Evolutionary conservation across 2,113 vertebrate genomes (phyloP).

Genomic region (Ailurus styani): DNA sequence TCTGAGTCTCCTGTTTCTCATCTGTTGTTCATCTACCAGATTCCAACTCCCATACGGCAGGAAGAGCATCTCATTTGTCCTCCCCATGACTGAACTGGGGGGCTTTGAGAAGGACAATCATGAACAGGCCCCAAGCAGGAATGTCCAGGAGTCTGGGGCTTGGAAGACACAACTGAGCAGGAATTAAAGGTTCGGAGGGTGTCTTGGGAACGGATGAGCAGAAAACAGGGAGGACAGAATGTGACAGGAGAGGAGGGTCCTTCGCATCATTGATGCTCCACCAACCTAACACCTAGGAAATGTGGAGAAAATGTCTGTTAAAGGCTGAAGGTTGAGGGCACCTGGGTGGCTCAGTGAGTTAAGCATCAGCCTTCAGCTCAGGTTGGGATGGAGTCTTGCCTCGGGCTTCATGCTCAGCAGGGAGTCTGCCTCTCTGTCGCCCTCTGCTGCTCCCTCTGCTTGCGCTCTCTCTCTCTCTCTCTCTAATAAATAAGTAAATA

Average conservation of each 20-base stretch:
- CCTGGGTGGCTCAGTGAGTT: neutral
- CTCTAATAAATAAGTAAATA: neutral
- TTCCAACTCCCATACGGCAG: neutral
- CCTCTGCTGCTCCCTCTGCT: neutral
- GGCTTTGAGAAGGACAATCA: neutral
- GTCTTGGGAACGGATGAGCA: neutral
- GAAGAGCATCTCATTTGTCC: neutral
- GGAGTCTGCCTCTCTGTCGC: neutral
- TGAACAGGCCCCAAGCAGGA: neutral
- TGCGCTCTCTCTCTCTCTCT: neutral
- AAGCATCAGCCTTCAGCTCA: neutral
- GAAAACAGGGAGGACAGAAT: accelerated
- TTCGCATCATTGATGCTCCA: neutral
- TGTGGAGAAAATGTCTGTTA: neutral
- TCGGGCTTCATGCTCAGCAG: neutral
- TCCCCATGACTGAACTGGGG: neutral
- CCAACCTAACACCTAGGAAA: neutral
- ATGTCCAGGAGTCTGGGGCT: neutral
- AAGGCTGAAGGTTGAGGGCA: neutral
- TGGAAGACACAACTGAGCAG: neutral
- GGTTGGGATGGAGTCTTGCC: accelerated
- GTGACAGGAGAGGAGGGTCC: too few relatives aligned
- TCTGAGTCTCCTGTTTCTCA: neutral
- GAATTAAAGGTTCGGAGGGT: neutral
- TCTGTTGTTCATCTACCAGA: neutral